Conservation (phyloP, 2,888 invertebrate genomes). For the Eubasilissa splendida region DNA sequence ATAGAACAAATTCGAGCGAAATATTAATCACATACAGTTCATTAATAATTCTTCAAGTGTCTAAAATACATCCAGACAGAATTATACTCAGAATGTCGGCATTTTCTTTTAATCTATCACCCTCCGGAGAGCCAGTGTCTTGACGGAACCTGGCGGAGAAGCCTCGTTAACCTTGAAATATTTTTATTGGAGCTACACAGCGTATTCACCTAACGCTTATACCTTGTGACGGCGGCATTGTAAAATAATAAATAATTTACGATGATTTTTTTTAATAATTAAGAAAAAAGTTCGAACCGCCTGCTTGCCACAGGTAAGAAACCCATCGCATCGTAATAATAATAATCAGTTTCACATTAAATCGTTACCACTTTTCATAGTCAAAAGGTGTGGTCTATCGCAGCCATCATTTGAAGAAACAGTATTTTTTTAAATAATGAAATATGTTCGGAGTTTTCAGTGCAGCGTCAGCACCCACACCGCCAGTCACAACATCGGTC, state of each 20-base stretch:
- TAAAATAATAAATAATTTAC: no score
- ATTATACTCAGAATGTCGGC: constrained; percentile 13
- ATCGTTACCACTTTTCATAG: not conserved
- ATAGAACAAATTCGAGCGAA: not conserved
- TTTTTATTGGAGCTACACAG: constrained; percentile 18
- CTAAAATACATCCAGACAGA: constrained; percentile 8
- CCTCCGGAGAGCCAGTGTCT: not conserved
- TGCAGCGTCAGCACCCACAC: not conserved
- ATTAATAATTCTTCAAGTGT: constrained; percentile 10
- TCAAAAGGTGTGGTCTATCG: not conserved
- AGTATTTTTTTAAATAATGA: no score
- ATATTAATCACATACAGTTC: not conserved
- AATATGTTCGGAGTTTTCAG: not conserved
- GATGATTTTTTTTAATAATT: no score
- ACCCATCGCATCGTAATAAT: not conserved
- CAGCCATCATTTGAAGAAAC: not conserved
- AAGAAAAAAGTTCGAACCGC: no score
- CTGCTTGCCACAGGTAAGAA: no score
- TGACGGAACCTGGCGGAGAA: constrained; percentile 1
- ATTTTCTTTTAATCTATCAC: constrained; percentile 2
- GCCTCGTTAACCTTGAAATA: constrained; percentile 34
- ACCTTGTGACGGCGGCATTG: no score
- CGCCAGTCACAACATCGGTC: no score
- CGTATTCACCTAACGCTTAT: not conserved
- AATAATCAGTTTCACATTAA: not conserved